Evolutionary conservation across 1,140 invertebrate species (phyloP).

Genomic region (Macrocentrus cingulum): DNA sequence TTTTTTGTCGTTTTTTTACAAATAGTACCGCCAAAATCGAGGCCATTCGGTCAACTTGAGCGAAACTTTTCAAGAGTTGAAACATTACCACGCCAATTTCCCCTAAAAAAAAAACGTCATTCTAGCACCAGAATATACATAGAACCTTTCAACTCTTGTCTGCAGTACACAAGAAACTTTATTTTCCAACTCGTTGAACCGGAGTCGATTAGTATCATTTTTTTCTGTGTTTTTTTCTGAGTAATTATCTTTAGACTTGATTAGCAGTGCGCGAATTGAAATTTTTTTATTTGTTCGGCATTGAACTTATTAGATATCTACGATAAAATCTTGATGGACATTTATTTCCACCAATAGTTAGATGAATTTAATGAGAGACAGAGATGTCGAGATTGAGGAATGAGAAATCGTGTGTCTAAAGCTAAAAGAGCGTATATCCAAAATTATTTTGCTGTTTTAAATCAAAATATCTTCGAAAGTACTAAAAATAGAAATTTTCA

Average conservation of each 20-base stretch:
- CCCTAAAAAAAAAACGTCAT: neutral
- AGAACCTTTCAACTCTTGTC: constrained; percentile 15
- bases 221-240: neutral
- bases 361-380: too few relatives aligned
- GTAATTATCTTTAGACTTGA: constrained; percentile 19
- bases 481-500: too few relatives aligned
- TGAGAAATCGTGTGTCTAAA: too few relatives aligned
- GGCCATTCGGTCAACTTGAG: constrained; percentile 6
- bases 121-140: constrained; percentile 4
- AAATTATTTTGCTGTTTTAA: too few relatives aligned
- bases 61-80: neutral
- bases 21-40: neutral
- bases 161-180: constrained; percentile 4
- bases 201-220: constrained; percentile 15
- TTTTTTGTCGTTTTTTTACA: too few relatives aligned
- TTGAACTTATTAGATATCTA: too few relatives aligned
- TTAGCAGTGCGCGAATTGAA: neutral
- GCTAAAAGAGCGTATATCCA: too few relatives aligned
- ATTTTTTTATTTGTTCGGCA: too few relatives aligned
- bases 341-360: too few relatives aligned
- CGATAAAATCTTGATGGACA: too few relatives aligned
- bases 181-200: constrained; percentile 8
- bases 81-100: neutral
- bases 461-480: too few relatives aligned
- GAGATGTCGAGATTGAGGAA: too few relatives aligned